Conservation (phyloP, 2,888 invertebrate genomes). For the Germaria angustata region DNA sequence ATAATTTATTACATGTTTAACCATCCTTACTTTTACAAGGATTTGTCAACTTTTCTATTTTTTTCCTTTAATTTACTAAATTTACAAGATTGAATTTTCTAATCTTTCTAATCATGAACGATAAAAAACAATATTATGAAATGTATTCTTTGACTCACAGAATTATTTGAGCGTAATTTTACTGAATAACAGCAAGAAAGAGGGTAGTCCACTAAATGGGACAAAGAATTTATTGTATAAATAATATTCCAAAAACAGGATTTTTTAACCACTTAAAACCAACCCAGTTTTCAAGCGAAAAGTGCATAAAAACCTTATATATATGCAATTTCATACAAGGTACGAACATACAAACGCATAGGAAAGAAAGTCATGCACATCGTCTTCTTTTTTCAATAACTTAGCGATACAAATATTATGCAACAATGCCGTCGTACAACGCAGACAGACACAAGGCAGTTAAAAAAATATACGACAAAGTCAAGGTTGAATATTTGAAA, state of each 20-base stretch:
- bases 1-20: no score
- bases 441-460: background rate
- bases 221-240: background rate
- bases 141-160: no score
- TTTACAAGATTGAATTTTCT: no score
- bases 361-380: conserved; percentile 22
- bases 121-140: no score
- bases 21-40: no score
- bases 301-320: background rate
- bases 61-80: no score
- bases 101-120: no score
- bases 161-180: background rate
- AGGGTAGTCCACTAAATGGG: background rate
- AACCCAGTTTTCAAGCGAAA: conserved; percentile 3
- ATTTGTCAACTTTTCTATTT: no score
- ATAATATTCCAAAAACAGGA: conserved; percentile 26
- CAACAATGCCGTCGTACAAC: conserved; percentile 35
- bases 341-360: background rate
- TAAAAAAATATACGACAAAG: conserved; percentile 14
- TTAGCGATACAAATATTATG: conserved; percentile 49
- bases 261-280: conserved; percentile 2
- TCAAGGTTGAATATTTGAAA: conserved; percentile 47
- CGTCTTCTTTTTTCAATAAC: conserved; percentile 17
- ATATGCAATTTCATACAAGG: no score
- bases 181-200: background rate